Evolutionary conservation across 2,113 vertebrate species (phyloP).

Genomic region (Paralichthys olivaceus): DNA sequence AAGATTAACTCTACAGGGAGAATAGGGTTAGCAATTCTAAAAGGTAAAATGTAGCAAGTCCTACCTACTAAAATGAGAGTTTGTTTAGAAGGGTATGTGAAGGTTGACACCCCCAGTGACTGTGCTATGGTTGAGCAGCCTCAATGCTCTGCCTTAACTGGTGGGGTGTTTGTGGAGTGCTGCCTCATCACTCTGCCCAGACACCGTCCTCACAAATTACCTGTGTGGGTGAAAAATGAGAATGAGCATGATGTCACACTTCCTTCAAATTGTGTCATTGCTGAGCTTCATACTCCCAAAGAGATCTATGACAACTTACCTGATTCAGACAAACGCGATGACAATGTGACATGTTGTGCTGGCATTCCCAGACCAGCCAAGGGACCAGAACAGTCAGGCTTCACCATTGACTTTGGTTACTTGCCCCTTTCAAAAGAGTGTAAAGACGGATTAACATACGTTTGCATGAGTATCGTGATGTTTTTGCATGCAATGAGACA

Average conservation of each 20-base stretch:
- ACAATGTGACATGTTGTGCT: background rate
- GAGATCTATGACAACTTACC: background rate
- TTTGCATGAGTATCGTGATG: background rate
- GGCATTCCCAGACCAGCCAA: background rate
- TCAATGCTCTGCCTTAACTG: background rate
- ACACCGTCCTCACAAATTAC: background rate
- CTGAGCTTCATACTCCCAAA: background rate
- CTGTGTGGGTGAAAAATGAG: conserved; percentile 1
- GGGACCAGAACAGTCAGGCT: background rate
- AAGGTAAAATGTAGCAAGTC: background rate
- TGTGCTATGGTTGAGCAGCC: background rate
- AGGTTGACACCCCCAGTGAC: conserved; percentile 2
- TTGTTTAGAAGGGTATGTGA: background rate
- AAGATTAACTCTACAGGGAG: background rate
- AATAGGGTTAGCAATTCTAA: background rate
- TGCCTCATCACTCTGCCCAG: background rate
- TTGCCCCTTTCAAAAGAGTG: no score
- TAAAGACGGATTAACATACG: background rate
- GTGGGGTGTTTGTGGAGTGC: background rate
- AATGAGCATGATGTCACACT: conserved; percentile 5
- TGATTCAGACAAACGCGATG: background rate
- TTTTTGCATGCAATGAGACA: background rate
- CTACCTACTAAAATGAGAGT: background rate
- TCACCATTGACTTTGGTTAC: no score
- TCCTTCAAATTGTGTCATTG: background rate